phyloP scores from a whole-genome alignment of 2,797 vertebrate species.

The Cyclura pinguis region DNA sequence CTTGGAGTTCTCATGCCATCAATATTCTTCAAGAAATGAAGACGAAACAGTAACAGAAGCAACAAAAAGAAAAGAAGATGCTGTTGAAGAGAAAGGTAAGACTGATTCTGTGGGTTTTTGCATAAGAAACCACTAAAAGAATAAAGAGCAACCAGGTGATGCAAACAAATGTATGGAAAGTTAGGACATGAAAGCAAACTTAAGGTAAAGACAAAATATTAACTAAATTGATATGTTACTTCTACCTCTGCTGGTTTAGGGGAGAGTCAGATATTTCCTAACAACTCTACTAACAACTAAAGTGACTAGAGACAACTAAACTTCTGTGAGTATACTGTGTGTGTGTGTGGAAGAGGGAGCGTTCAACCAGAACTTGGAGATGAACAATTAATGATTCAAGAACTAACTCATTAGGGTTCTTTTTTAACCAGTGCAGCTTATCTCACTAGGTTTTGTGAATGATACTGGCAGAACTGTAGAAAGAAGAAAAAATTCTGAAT shows the following conservation, averaged over 20 bases:
- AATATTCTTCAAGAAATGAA: not conserved
- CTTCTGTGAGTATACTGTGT: too few relatives aligned
- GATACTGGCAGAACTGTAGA: too few relatives aligned
- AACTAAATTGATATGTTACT: not conserved
- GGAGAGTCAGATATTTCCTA: not conserved
- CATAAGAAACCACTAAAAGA: not conserved
- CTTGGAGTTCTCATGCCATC: slow-evolving; percentile 14
- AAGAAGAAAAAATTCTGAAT: too few relatives aligned
- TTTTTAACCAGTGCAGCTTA: too few relatives aligned
- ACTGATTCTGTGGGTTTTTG: not conserved
- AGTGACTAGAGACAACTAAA: not conserved
- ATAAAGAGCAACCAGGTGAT: not conserved
- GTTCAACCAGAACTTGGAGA: too few relatives aligned
- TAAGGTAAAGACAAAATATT: not conserved
- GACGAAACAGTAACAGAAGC: slow-evolving; percentile 26
- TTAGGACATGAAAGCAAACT: not conserved
- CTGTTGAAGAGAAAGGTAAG: slow-evolving; percentile 15
- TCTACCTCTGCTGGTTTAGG: not conserved
- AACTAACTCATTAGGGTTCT: too few relatives aligned
- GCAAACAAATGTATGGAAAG: not conserved
- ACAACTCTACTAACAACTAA: not conserved
- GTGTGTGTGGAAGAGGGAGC: too few relatives aligned
- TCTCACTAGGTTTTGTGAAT: too few relatives aligned
- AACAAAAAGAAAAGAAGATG: slow-evolving; percentile 17
- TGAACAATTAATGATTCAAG: too few relatives aligned